Evolutionary conservation across 1,140 invertebrate species (phyloP).

Genomic region (Drosophila arizonae): DNA sequence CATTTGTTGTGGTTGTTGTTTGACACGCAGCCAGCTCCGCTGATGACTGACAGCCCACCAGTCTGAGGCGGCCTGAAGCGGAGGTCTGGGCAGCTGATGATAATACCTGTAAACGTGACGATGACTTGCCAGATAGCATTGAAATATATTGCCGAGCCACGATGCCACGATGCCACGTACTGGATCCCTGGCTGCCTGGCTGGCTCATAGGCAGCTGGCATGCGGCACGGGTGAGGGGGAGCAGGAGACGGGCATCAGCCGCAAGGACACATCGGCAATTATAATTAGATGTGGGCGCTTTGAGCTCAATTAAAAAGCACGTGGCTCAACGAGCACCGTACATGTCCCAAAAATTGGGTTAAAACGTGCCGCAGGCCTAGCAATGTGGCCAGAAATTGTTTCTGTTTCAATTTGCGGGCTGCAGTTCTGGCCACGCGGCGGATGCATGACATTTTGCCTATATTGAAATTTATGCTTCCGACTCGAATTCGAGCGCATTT

Average conservation of each 20-base stretch:
- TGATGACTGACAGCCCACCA: conserved; percentile 16
- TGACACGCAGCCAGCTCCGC: conserved; percentile 5
- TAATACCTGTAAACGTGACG: conserved; percentile 72
- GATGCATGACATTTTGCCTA: conserved; percentile 69
- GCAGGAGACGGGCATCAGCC: background rate
- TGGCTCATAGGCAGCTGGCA: too few relatives aligned
- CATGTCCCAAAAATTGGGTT: conserved; percentile 60
- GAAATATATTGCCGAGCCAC: conserved; percentile 50
- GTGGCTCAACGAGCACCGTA: conserved; percentile 50
- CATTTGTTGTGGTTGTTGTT: background rate
- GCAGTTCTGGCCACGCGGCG: conserved; percentile 47
- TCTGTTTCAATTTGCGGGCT: conserved; percentile 70
- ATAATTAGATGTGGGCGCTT: conserved; percentile 71
- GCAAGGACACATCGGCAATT: conserved; percentile 49
- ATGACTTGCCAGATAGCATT: conserved; percentile 67
- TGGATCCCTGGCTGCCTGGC: too few relatives aligned
- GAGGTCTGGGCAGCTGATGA: conserved; percentile 35
- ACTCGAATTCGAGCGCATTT: conserved; percentile 64
- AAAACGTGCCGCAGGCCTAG: conserved; percentile 50
- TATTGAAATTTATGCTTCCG: conserved; percentile 78
- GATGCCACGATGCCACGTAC: background rate
- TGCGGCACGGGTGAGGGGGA: too few relatives aligned
- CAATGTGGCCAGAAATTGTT: conserved; percentile 51
- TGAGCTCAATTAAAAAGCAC: conserved; percentile 69
- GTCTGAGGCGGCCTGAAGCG: too few relatives aligned